Base-by-base conservation (phyloP, 2,113 vertebrate genomes). In the Equus quagga region DNA sequence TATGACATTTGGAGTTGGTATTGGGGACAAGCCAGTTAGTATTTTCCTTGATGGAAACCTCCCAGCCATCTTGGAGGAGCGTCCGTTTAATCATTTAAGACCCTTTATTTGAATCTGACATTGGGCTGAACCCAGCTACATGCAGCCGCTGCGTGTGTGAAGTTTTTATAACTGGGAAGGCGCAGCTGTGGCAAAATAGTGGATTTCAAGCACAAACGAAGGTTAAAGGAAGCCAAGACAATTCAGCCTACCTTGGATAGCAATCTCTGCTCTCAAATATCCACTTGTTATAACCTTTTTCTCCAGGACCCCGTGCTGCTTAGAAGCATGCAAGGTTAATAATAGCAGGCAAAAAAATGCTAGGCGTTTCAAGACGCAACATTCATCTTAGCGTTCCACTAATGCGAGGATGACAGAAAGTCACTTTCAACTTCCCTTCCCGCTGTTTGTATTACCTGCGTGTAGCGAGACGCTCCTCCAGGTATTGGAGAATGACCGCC, bases 321-420 rank as follows among this genome's bases (percentile, higher is more conserved):
- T 0, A 89, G 91, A 94, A 96, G 92, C 93, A 92, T 4, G 76
- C 81, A 58, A 67, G 79, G 88, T 97, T 96, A 97, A 92, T 95
- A 95, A 96, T 54, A 97, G 96, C 86, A 97, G 97, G 85, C 87
- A 96, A 97, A 98, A 97, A 98, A 98, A 44, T 14, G 0, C 58
- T n/a, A 0, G 0, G 56, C 17, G 0, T 51, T 94, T 95, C 92
- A 95, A 76, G 96, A 89, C 0, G 0, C 69, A 86, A 33, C 97
- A 89, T 98, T 97, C 78, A 56, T 91, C 93, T 98, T 89, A 36
- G 69, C 0, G 0, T 60, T 89, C 67, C 94, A 75, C 96, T 97
- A 97, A 94, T 79, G 96, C 1, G 9, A 56, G 51, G 96, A 84
- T 96, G 98, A 98, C 98, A 97, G 94, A 96, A 97, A 96, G 97